These are phyloP conservation scores for Lepilemur ruficaudatus DNA, from an alignment of 2,797 vertebrate species.

Conservation along the genomic window DNA sequence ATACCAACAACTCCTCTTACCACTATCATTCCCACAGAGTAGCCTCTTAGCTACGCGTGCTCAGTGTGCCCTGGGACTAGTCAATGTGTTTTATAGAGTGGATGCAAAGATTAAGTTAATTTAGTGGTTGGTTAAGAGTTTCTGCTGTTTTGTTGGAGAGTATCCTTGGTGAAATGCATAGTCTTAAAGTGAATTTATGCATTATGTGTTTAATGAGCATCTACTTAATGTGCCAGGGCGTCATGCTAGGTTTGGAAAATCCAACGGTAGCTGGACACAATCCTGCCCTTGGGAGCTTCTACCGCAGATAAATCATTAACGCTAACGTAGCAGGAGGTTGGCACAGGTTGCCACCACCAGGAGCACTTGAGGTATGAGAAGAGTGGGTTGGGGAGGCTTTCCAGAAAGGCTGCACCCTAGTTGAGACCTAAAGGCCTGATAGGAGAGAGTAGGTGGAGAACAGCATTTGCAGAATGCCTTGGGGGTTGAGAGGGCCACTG, in stretches of 20 bases:
- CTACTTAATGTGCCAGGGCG: not conserved
- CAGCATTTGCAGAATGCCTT: not conserved
- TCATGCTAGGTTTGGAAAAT: not conserved
- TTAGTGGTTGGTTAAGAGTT: not conserved
- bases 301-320: not conserved
- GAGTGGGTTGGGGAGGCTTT: not conserved
- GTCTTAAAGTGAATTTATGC: not conserved
- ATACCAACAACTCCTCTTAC: not conserved
- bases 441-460: not conserved
- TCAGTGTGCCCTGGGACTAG: not conserved
- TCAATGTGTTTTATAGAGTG: not conserved
- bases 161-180: not conserved
- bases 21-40: not conserved
- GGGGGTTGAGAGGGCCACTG: not conserved
- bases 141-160: not conserved
- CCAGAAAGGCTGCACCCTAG: not conserved
- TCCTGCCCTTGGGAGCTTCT: not conserved
- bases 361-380: not conserved
- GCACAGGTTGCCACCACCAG: not conserved
- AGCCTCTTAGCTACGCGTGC: not conserved
- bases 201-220: not conserved
- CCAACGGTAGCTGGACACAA: not conserved
- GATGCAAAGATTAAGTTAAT: not conserved
- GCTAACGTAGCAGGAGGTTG: not conserved
- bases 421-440: not conserved